Conservation (phyloP, 2,113 vertebrate genomes). For the Tetrax tetrax region DNA sequence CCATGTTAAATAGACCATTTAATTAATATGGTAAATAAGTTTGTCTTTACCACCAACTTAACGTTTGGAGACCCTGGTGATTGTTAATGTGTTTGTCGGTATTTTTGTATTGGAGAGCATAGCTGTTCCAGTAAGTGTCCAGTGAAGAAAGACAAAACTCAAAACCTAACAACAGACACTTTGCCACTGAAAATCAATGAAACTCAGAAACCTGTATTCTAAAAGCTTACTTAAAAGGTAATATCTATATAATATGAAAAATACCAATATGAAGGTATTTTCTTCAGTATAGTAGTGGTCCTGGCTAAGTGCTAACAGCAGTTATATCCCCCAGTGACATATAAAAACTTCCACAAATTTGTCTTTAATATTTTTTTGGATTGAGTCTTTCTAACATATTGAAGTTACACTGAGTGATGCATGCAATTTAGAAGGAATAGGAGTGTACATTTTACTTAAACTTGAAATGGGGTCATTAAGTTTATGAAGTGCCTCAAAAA, state of each 20-base stretch:
- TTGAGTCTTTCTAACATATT: background rate
- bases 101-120: background rate
- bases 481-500: background rate
- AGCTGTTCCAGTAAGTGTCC: background rate
- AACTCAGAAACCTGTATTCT: background rate
- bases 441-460: background rate
- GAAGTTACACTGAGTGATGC: background rate
- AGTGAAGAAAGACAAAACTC: background rate
- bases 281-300: background rate
- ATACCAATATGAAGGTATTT: background rate
- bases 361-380: background rate
- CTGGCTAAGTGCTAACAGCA: background rate
- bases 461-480: background rate
- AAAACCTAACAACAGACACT: background rate
- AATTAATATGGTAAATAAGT: constrained; percentile 80
- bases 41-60: constrained; percentile 72
- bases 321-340: background rate
- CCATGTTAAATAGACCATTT: constrained; percentile 79
- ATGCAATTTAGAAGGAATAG: background rate
- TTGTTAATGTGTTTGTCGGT: constrained; percentile 27
- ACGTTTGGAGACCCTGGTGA: constrained; percentile 28
- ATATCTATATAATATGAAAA: background rate
- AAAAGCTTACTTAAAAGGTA: background rate
- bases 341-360: background rate
- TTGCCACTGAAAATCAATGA: background rate